phyloP scores from a whole-genome alignment of 2,113 vertebrate genomes.

The Takifugu bimaculatus region DNA sequence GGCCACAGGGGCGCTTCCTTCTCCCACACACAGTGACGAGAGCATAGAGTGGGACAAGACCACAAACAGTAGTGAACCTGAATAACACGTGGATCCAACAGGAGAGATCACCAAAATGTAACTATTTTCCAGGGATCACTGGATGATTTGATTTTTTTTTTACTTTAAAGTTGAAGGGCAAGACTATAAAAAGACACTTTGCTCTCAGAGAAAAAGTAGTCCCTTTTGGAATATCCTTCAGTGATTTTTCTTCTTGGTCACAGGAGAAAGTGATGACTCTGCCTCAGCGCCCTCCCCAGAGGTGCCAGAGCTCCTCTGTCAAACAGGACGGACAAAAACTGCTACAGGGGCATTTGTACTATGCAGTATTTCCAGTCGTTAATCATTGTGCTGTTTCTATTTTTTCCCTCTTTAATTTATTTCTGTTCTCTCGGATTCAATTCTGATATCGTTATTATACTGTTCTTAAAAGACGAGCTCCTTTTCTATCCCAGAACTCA shows the following conservation, averaged over 20 bases:
- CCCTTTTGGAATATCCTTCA: constrained; percentile 51
- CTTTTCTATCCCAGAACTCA: constrained; percentile 57
- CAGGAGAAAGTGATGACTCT: constrained; percentile 61
- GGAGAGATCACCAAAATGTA: constrained; percentile 46
- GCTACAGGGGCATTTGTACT: constrained; percentile 72
- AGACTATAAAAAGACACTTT: constrained; percentile 14
- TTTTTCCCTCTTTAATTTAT: constrained; percentile 70
- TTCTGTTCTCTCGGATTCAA: constrained; percentile 65
- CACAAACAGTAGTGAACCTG: constrained; percentile 94
- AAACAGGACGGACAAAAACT: constrained; percentile 52
- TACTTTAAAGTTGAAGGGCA: constrained; percentile 40
- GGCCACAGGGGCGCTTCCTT: constrained; percentile 66
- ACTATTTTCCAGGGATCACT: constrained; percentile 48
- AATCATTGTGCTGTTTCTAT: constrained; percentile 68
- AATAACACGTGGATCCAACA: constrained; percentile 71
- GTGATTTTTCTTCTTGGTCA: constrained; percentile 42
- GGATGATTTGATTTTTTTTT: constrained; percentile 16
- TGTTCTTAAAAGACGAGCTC: constrained; percentile 52
- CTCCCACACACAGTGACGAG: constrained; percentile 87
- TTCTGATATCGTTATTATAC: constrained; percentile 69
- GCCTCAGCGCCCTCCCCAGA: constrained; percentile 59
- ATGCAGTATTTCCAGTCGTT: constrained; percentile 76
- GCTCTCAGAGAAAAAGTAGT: constrained; percentile 31
- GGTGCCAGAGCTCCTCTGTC: constrained; percentile 50
- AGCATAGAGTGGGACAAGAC: constrained; percentile 95